Conservation (phyloP, 2,113 vertebrate genomes). For the Cephalopterus ornatus region DNA sequence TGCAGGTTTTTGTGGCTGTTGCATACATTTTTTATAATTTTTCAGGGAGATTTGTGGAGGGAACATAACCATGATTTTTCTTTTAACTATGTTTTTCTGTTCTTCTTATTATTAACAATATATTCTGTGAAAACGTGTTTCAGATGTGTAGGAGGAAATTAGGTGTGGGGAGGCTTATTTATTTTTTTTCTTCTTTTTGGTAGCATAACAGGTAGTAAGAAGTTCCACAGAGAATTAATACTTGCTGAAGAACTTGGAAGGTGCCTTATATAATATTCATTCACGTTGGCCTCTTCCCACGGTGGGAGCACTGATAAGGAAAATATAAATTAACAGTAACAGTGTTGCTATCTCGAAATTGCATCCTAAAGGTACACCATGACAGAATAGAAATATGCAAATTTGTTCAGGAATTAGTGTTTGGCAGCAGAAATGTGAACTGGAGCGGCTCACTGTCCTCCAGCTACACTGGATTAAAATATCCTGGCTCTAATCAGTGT, state of each 20-base stretch:
- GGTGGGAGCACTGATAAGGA: slow-evolving; percentile 26
- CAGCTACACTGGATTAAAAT: neutral
- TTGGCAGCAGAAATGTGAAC: neutral
- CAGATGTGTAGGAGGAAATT: neutral
- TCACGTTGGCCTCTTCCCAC: neutral
- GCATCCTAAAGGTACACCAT: slow-evolving; percentile 24
- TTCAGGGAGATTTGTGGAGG: neutral
- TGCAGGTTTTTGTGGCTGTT: neutral
- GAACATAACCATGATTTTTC: neutral
- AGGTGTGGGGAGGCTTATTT: neutral
- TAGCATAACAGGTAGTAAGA: neutral
- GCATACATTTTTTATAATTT: neutral
- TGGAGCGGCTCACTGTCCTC: neutral
- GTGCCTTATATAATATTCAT: neutral
- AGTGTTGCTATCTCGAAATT: slow-evolving; percentile 12
- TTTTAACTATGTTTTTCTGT: neutral
- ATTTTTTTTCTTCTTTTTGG: neutral
- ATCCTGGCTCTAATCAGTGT: neutral
- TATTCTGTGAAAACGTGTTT: neutral
- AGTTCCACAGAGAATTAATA: neutral
- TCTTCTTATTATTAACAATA: neutral
- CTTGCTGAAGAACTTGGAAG: neutral
- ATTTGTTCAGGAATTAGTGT: neutral
- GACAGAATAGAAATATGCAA: slow-evolving; percentile 1
- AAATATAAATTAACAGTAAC: neutral